Base-by-base conservation (phyloP, 2,113 vertebrate species). In the Aegotheles bennettii region DNA sequence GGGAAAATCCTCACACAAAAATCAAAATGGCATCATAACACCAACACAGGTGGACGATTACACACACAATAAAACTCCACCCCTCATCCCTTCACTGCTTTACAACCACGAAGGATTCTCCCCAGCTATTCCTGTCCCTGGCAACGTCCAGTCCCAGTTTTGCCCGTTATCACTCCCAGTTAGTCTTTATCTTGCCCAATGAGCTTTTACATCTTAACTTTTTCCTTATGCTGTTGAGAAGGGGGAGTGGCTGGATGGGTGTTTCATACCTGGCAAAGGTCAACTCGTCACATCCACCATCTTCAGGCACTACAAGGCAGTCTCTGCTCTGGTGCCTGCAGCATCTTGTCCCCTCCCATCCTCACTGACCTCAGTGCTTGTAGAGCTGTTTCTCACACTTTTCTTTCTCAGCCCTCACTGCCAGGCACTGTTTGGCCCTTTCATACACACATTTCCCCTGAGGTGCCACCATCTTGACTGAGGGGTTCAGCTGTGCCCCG, bases 361-460 rank as follows among this genome's bases (percentile, higher is more conserved):
- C 40, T 74, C 59, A 60, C 11, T 59, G 57, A n/a, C 13, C 20
- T 61, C 28, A 28, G 20, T 69, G 45, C 17, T 82, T 0, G 0
- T 7, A 75, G 20, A 16, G 16, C 35, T 82, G 29, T 65, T 85
- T 69, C 29, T 65, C 36, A 26, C 24, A 19, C 7, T 36, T 26
- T 3, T 42, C 10, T 35, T 64, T 31, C 28, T 38, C 16, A 26
- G 8, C 6, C 3, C 20, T 57, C 17, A 7, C 57, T 80, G 21
- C 28, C 43, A 40, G 28, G 31, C 28, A 33, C 17, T 9, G 4
- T 69, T 85, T 74, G 45, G 7, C 24, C 12, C 29, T 74, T 81
- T 40, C 38, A 74, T 74, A 15, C 1, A 0, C 15, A 3, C 0
- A 0, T 81, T 74, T 85, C 38, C 35, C 10, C 63, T 60, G 42